Percentiles rank a stretch among this genome's conserved stretches.
phyloP scores from a whole-genome alignment of 1,140 invertebrate genomes.

The Eubasilissa regina region DNA sequence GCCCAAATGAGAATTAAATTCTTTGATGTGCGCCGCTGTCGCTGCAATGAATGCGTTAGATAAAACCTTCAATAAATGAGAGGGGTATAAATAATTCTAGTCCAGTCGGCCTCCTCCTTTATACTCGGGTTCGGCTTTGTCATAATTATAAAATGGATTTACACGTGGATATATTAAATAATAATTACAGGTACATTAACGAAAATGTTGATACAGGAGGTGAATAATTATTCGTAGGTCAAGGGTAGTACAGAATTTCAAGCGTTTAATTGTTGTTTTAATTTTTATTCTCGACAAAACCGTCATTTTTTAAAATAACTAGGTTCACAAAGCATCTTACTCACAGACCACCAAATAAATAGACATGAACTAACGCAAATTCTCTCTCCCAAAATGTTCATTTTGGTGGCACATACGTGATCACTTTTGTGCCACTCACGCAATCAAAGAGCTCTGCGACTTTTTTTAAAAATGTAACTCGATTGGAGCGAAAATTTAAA shows the following conservation, averaged over 20 bases:
- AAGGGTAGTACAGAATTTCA: slow-evolving; percentile 4
- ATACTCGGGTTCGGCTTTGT: slow-evolving; percentile 1
- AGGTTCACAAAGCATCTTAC: too few relatives aligned
- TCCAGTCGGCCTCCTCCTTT: slow-evolving; percentile 1
- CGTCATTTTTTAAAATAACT: too few relatives aligned
- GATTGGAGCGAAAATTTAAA: too few relatives aligned
- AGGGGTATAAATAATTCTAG: slow-evolving; percentile 28
- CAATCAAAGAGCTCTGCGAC: too few relatives aligned
- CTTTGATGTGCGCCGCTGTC: slow-evolving; percentile 20
- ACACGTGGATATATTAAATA: slow-evolving; percentile 24
- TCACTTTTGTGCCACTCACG: too few relatives aligned
- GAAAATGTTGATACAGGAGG: slow-evolving; percentile 5
- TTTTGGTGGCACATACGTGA: too few relatives aligned
- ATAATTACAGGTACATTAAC: slow-evolving; percentile 15
- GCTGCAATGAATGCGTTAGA: slow-evolving; percentile 28
- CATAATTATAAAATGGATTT: slow-evolving; percentile 16
- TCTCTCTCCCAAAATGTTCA: too few relatives aligned
- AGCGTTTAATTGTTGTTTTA: background rate
- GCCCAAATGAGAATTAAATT: slow-evolving; percentile 14
- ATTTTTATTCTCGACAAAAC: background rate
- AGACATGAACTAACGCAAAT: too few relatives aligned
- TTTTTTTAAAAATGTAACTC: too few relatives aligned
- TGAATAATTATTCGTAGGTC: slow-evolving; percentile 10
- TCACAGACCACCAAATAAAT: too few relatives aligned
- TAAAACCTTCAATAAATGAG: slow-evolving; percentile 33